Evolutionary conservation across 2,888 invertebrate species (phyloP), one percentile per base, ranked within the genome.

Genomic region (Pomacea canaliculata): DNA sequence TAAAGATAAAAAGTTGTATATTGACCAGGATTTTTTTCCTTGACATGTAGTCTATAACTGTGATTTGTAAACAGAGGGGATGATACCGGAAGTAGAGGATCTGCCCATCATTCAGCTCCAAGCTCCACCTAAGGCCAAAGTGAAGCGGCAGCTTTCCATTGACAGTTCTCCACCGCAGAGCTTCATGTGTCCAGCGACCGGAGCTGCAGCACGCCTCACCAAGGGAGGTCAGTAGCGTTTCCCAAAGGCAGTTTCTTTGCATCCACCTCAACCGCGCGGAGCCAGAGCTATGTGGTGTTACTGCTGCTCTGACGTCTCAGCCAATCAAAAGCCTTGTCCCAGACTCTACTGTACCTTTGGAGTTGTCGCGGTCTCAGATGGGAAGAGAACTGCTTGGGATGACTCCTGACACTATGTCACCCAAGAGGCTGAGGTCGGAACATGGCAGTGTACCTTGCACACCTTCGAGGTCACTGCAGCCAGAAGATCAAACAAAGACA

Each of bases 31-130:
- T 37, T 37, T 5, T 37, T 37, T 37, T 37, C 1, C 37, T 37
- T 37, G 0, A 37, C 37, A 37, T 37, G 3, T 37, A 37, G 37
- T 37, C 37, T 37, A 37, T 37, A 37, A 37, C 37, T 37, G 37
- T 37, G 37, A 37, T 37, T 37, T 37, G 37, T 37, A 0, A 37
- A 37, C 56, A 67, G 73, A 67, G 59, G 66, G 49, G 27, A 13
- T 12, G 18, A 63, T 23, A 13, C 8, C 12, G 37, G 68, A 68
- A 19, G 7, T 63, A 65, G 73, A 73, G 8, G 51, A 49, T 1
- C 13, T 66, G n/a, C 73, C 73, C 59, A 51, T 73, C 19, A 37
- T 73, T n/a, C 73, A 73, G 37, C 73, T 73, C 12, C 73, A 73
- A 63, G 73, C 65, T 67, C 73, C 73, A 12, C 73, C 73, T 10